phyloP scores from a whole-genome alignment of 2,797 vertebrate genomes.

The Crocidura indochinensis region DNA sequence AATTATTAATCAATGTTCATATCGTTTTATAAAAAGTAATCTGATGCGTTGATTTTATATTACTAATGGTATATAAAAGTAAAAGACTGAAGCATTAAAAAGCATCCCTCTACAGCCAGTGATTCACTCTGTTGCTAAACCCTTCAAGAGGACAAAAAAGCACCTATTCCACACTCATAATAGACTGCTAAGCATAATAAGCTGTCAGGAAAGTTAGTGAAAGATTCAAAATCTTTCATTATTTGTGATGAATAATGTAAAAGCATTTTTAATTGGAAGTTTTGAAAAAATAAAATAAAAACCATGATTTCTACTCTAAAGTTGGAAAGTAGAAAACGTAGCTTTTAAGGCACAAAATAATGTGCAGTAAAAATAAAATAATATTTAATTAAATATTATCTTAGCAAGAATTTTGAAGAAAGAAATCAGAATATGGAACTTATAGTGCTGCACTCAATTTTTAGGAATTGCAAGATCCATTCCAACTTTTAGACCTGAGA shows the following conservation, averaged over 20 bases:
- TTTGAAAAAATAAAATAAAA: conserved; percentile 71
- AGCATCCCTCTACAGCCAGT: not conserved
- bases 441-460: not conserved
- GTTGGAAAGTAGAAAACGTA: not conserved
- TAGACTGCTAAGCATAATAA: conserved; percentile 19
- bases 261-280: conserved; percentile 54
- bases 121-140: not conserved
- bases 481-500: not conserved
- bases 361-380: not conserved
- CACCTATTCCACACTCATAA: conserved; percentile 24
- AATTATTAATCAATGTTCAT: not conserved
- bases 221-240: conserved; percentile 54
- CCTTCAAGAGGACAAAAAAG: conserved; percentile 7
- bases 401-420: conserved; percentile 1
- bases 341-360: conserved; percentile 42
- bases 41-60: conserved; percentile 3
- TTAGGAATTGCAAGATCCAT: not conserved
- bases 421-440: not conserved
- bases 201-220: conserved; percentile 34
- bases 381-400: conserved; percentile 50
- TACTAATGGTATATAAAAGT: not conserved
- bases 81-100: conserved; percentile 13
- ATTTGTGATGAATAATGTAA: conserved; percentile 67
- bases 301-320: not conserved
- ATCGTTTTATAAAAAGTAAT: not conserved